phyloP scores from a whole-genome alignment of 2,113 vertebrate species.

The Plestiodon gilberti region DNA sequence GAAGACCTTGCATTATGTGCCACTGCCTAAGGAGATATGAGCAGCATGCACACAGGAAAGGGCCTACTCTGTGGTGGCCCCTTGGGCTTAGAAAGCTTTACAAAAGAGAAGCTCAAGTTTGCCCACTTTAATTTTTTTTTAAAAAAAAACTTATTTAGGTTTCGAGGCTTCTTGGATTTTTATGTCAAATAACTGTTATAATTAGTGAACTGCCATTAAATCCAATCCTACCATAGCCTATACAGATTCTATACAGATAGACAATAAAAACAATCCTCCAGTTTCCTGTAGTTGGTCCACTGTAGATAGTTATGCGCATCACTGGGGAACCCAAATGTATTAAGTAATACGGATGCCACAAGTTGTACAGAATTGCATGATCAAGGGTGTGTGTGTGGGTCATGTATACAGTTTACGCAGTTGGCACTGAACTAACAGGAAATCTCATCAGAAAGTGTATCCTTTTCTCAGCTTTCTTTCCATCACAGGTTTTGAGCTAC shows the following conservation, averaged over 20 bases:
- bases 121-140: too few relatives aligned
- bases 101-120: too few relatives aligned
- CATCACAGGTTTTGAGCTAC: constrained; percentile 21
- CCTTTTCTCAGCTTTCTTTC: not conserved
- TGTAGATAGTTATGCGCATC: not conserved
- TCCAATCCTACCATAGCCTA: not conserved
- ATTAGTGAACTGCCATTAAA: not conserved
- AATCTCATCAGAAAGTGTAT: not conserved
- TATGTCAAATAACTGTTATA: not conserved
- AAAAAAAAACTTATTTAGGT: too few relatives aligned
- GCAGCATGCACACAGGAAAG: too few relatives aligned
- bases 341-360: not conserved
- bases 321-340: not conserved
- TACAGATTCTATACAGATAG: not conserved
- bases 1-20: too few relatives aligned
- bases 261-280: too few relatives aligned
- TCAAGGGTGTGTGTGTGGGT: not conserved
- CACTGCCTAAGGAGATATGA: too few relatives aligned
- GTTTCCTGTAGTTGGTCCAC: not conserved
- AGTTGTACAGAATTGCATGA: not conserved
- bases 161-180: not conserved
- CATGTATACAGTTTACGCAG: not conserved
- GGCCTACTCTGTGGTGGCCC: too few relatives aligned
- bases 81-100: too few relatives aligned
- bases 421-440: not conserved